Evolutionary conservation across 2,888 invertebrate genomes (phyloP).

Genomic region (Copidosoma aretas): DNA sequence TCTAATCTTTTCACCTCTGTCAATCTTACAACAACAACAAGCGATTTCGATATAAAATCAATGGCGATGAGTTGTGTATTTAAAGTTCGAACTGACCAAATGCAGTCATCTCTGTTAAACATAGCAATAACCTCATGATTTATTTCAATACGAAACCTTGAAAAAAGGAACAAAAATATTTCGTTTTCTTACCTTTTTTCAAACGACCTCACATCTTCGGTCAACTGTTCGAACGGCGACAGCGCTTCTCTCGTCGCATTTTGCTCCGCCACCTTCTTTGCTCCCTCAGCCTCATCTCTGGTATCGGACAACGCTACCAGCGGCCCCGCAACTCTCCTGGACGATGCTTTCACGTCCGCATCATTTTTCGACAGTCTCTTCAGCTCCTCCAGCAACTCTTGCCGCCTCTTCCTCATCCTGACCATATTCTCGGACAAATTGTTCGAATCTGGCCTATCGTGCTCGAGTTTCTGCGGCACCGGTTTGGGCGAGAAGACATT

Average conservation of each 20-base stretch:
- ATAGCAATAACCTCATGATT: background rate
- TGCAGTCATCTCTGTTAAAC: constrained; percentile 49
- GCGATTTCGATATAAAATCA: constrained; percentile 51
- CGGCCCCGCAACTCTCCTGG: too few species aligned
- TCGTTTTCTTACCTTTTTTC: constrained; percentile 26
- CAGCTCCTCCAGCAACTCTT: background rate
- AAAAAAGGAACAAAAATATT: constrained; percentile 3
- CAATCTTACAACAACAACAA: constrained; percentile 47
- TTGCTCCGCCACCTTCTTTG: background rate
- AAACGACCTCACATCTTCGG: constrained; percentile 12
- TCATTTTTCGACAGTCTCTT: constrained; percentile 4
- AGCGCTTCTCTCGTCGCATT: constrained; percentile 7
- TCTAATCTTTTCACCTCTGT: constrained; percentile 31
- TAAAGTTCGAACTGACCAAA: constrained; percentile 48
- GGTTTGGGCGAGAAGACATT: too few species aligned
- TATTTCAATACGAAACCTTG: constrained; percentile 3
- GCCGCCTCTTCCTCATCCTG: too few species aligned
- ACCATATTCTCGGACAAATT: too few species aligned
- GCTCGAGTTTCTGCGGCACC: too few species aligned
- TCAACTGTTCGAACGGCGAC: constrained; percentile 19
- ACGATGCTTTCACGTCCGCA: background rate
- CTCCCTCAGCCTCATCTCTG: constrained; percentile 11
- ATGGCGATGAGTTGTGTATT: constrained; percentile 44
- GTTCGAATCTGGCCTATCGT: too few species aligned
- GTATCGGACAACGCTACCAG: background rate